These are phyloP conservation scores for Smittia aterrima DNA, from an alignment of 2,888 invertebrate species.

Conservation along the genomic window DNA sequence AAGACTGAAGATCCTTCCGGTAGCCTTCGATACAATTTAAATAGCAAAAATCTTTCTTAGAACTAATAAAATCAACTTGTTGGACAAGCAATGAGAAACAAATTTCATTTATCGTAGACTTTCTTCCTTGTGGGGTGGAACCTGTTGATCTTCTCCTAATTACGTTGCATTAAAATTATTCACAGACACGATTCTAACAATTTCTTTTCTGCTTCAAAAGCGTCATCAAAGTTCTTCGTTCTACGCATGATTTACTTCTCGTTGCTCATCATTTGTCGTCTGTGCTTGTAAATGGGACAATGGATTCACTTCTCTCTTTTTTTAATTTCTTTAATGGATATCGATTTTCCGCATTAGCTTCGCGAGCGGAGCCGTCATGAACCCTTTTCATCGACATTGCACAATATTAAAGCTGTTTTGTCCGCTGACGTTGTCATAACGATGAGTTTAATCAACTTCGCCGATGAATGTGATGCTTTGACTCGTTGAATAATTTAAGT, in stretches of 20 bases:
- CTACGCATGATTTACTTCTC: conserved; percentile 8
- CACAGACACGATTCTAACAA: conserved; percentile 4
- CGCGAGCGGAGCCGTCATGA: background rate
- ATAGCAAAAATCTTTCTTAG: too few species aligned
- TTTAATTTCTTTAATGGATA: conserved; percentile 37
- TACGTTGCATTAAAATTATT: conserved; percentile 5
- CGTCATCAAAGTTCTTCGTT: background rate
- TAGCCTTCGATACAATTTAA: too few species aligned
- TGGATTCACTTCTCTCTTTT: background rate
- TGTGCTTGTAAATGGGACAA: too few species aligned
- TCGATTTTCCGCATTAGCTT: conserved; percentile 17
- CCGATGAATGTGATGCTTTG: background rate
- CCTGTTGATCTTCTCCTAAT: conserved; percentile 12
- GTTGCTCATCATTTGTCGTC: too few species aligned
- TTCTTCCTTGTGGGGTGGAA: background rate
- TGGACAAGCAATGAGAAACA: too few species aligned
- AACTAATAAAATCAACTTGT: too few species aligned
- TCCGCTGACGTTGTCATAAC: background rate
- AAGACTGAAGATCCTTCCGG: too few species aligned
- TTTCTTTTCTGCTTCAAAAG: background rate
- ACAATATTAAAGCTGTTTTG: conserved; percentile 11
- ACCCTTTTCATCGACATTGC: background rate
- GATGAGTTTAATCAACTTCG: background rate
- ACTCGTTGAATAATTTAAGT: conserved; percentile 20
- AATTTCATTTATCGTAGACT: too few species aligned